Base-by-base conservation (phyloP, 2,113 vertebrate genomes). In the Loxodonta africana region DNA sequence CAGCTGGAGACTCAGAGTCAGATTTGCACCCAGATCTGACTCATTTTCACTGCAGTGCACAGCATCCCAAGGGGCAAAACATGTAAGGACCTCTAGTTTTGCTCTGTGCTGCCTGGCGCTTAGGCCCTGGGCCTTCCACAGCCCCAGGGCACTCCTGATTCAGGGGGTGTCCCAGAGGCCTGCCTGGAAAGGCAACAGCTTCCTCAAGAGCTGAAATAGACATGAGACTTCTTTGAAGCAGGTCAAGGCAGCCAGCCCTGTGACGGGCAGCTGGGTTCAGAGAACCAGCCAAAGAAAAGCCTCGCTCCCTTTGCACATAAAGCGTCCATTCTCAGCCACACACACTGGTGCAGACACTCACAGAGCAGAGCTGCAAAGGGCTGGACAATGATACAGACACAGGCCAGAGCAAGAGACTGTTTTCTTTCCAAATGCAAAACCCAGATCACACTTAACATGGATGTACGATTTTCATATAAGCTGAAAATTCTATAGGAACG, bases 191-290 rank as follows among this genome's bases (percentile, higher is more conserved):
- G 41, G 71, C 63, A n/a, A 37, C 9, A 28, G 84, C 71, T 8
- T 74, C n/a, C 78, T 91, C 65, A 33, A 80, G 74, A 78, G 7
- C 41, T 71, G 81, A 73, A 73, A 57, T 73, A 84, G 83, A 48
- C 25, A 5, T 48, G 74, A 91, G 92, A 74, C 83, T 86, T 83
- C 26, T 86, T 82, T 60, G 46, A 86, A 86, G 73, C 3, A 0
- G 74, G 30, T 48, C 0, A 5, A 65, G 73, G 74, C 73, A n/a
- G 46, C 57, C 89, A 83, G 90, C 53, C 76, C 81, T 87, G 86
- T 88, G 91, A 88, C 85, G 88, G 95, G 95, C 96, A 97, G 87
- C 96, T 94, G 92, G 87, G 94, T 57, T 26, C 23, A 81, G 96
- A 96, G 86, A 96, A 33, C 23, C 26, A n/a, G 83, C 87, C 95